A percentile compares a stretch with the other conserved stretches of the same genome.
Conservation (phyloP, 2,113 vertebrate species). For the Dipodomys stephensi region DNA sequence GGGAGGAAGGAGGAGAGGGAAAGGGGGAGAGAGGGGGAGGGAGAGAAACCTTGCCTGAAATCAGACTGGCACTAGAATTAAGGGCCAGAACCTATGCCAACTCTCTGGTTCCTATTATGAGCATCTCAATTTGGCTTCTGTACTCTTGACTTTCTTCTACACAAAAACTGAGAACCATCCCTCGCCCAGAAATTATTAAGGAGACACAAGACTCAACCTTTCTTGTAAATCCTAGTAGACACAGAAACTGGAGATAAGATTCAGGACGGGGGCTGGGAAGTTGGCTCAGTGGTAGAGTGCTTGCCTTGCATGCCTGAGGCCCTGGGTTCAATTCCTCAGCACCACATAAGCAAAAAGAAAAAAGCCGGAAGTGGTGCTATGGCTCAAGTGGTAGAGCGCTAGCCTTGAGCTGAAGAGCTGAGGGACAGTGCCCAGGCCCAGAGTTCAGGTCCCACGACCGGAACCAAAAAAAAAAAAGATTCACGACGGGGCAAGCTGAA, state of each 20-base stretch:
- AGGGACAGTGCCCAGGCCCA: too few relatives aligned
- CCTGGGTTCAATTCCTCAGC: too few relatives aligned
- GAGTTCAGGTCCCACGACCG: too few relatives aligned
- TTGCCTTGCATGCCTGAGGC: too few relatives aligned
- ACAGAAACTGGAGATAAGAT: not conserved
- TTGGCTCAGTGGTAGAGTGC: too few relatives aligned
- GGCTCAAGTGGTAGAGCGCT: too few relatives aligned
- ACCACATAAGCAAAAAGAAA: too few relatives aligned
- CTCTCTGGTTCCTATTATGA: not conserved
- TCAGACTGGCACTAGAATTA: constrained; percentile 21
- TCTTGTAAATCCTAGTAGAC: not conserved
- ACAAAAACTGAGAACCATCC: not conserved
- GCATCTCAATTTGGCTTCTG: not conserved
- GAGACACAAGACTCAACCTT: not conserved
- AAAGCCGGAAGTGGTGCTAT: too few relatives aligned
- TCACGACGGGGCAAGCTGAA: not conserved
- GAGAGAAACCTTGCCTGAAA: not conserved
- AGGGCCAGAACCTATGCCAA: not conserved
- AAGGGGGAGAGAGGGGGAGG: not conserved
- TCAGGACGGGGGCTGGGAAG: not conserved
- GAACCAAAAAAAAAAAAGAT: not conserved
- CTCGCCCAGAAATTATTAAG: not conserved
- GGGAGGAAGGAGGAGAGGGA: too few relatives aligned
- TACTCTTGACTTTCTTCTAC: not conserved
- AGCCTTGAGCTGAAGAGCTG: too few relatives aligned